Evolutionary conservation across 1,140 invertebrate species (phyloP), one percentile per base, ranked within the genome.

Genomic region (Battus philenor): DNA sequence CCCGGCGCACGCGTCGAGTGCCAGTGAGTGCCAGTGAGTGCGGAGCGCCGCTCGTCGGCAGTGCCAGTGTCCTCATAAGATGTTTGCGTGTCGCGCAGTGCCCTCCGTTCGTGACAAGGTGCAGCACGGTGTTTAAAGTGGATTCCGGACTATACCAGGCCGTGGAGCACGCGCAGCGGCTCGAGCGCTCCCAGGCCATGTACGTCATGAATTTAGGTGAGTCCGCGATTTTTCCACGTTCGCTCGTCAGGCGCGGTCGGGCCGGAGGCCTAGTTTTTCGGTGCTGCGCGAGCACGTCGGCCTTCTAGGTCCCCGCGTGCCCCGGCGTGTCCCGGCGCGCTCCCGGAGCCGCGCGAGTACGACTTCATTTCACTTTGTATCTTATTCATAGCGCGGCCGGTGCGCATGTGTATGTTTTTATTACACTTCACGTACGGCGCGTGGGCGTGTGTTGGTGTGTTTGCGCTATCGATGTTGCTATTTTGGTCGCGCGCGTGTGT

Each of bases 131-230:
- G 63, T 50, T 51, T 61, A 80, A 76, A 76, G 77, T 84, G 79
- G 79, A 84, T 79, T 84, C 79, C 77, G 79, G 77, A 74, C 64
- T 84, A 6, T 81, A 84, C 62, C 68, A 63, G 73, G 68, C 76
- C 66, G 79, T 83, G 75, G 79, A 81, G 79, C 79, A 73, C 69
- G 69, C 76, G 54, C 66, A 70, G 66, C 71, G 73, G 71, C 73
- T 79, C 71, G 77, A 81, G 69, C 77, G 80, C 72, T 81, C 77
- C 71, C 80, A 72, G 77, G 77, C 77, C 68, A 84, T 84, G 80
- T 84, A 84, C 76, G 80, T 84, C 75, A 78, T 84, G 47, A 84
- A 84, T 81, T 74, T 84, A 78, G 80, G 80, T 84, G 74, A 84
- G 80, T 74, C 68, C 73, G 75, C 68, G 61, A 67, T 70, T 65